phyloP scores from a whole-genome alignment of 2,888 invertebrate genomes.

The Zaprionus obscuricornis region DNA sequence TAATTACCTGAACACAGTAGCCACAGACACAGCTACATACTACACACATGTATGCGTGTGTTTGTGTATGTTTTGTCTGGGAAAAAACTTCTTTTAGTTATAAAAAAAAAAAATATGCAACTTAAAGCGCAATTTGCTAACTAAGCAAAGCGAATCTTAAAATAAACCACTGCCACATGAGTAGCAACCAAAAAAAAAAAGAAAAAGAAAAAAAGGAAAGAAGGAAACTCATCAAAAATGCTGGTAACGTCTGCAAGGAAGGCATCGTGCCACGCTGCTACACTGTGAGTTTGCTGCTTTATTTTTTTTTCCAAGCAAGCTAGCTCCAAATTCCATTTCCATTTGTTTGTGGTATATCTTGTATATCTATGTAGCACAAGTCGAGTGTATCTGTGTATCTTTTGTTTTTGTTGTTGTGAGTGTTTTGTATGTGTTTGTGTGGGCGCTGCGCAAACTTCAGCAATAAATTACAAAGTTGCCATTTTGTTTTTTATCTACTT shows the following conservation, averaged over 20 bases:
- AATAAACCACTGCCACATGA: conserved; percentile 40
- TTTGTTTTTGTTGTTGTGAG: conserved; percentile 2
- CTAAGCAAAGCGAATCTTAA: conserved; percentile 31
- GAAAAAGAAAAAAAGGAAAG: conserved; percentile 24
- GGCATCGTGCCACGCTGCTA: no score
- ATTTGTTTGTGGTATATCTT: conserved; percentile 3
- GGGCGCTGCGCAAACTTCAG: conserved; percentile 69
- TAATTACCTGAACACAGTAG: conserved; percentile 55
- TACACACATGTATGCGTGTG: no score
- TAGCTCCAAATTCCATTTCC: background rate
- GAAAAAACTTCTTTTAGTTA: no score
- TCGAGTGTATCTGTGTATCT: conserved; percentile 37
- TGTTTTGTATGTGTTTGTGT: conserved; percentile 28
- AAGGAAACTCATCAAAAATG: conserved; percentile 57
- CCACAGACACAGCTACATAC: no score
- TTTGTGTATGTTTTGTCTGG: no score
- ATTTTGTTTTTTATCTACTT: conserved; percentile 71
- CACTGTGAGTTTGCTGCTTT: no score
- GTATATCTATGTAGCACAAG: conserved; percentile 39
- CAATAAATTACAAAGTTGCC: conserved; percentile 80
- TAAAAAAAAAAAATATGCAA: conserved; percentile 1
- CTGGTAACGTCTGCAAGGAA: conserved; percentile 50
- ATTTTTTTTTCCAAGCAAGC: background rate
- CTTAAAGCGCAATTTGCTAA: conserved; percentile 54
- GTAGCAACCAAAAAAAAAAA: background rate